Evolutionary conservation across 2,888 invertebrate species (phyloP), one percentile per base, ranked within the genome.

Genomic region (Leptinotarsa peninsularis): DNA sequence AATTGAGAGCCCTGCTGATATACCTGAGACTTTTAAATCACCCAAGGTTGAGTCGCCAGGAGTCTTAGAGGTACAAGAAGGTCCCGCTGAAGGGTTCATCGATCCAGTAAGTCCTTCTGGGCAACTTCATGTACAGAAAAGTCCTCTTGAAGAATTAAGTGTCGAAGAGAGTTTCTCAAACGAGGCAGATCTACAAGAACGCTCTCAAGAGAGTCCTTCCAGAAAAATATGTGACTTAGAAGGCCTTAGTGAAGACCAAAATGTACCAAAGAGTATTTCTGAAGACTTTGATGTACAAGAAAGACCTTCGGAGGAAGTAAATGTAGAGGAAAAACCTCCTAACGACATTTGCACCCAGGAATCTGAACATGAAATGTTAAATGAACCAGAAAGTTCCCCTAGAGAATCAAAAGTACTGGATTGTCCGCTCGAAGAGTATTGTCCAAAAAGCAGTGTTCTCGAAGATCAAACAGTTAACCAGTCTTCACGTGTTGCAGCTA

Each of bases 181-280:
- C 4, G 43, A 60, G 17, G 15, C 33, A 71, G 21, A 63, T 43
- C 49, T 33, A 60, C 17, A 27, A 71, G 71, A 74, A n/a, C 49
- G 14, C 43, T 43, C 43, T 18, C 56, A 56, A 13, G n/a, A 52
- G 52, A 52, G 15, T 2, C 52, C 52, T 15, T 52, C 17, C n/a
- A 18, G 18, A 54, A 13, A 54, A 3, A 18, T 54, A 10, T 10
- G 54, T 18, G 54, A 3, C n/a, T n/a, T 13, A 54, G 54, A 54
- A 7, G 23, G 14, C 14, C 23, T 58, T 58, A 4, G 21, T 58
- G 14, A 27, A 23, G 23, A 4, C 4, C 4, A 15, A 23, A 58
- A 23, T 58, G 14, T 15, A 23, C 21, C 4, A 15, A 23, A 23
- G 23, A 4, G 15, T 58, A 5, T 23, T 58, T 14, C 4, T 58